Base-by-base conservation (phyloP, 2,888 invertebrate species). In the Patella depressa region DNA sequence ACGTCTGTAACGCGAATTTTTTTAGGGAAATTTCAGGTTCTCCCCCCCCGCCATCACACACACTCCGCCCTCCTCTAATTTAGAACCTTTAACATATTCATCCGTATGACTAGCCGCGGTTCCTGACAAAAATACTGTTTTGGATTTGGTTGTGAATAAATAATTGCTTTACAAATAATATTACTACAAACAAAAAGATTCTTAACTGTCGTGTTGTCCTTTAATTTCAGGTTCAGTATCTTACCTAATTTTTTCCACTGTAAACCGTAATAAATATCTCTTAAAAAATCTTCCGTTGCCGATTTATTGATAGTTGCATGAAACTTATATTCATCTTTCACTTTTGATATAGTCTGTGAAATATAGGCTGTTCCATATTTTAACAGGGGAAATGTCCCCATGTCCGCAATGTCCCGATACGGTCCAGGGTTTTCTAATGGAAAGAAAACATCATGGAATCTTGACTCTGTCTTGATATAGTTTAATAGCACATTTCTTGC, bases 221-320 rank as follows among this genome's bases (percentile, higher is more conserved):
- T 45, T 45, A 53, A n/a, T 72, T 19, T 9, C 2, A 69, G 15
- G 24, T n/a, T 14, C 24, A 14, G 3, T n/a, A 14, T 70, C 86
- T 80, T 77, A 90, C 90, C 90, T 76, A 90, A 74, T 81, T 90
- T 90, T 77, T 90, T 90, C 90, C 90, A 90, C 53, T 88, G 86
- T 7, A 90, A 82, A 76, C 89, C 87, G 29, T 81, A 81, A 78
- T 89, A 88, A 19, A 89, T 82, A 7, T 88, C 87, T 3, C 80
- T 75, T n/a, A 90, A 77, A 14, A 83, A 79, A 17, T 83, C 81
- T 24, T 87, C 85, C 7, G 88, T 80, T 15, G 84, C 83, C 15
- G 82, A 81, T 73, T 82, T 85, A 76, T 88, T 85, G 34, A 90
- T 84, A 76, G 87, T 87, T 53, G 82, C 77, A 76, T 88, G 83